These are phyloP conservation scores for Nasua narica DNA, from an alignment of 2,797 vertebrate genomes.

Conservation along the genomic window DNA sequence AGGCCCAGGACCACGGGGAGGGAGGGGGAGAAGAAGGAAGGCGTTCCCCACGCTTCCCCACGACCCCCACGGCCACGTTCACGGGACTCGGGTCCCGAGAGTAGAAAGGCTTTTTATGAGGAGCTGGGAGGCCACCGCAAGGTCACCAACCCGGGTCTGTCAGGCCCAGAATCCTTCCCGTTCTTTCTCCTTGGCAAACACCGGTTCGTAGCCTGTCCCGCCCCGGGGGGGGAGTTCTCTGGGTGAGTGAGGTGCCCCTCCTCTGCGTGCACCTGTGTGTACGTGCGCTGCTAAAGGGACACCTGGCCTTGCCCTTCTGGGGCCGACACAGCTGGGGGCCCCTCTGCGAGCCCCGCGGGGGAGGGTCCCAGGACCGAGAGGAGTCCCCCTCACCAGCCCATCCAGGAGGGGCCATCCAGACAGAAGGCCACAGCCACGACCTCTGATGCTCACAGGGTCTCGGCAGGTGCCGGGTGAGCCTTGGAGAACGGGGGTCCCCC, in stretches of 20 bases:
- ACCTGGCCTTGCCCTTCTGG: not conserved
- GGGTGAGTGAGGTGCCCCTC: not conserved
- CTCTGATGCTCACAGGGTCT: not conserved
- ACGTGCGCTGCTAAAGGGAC: not conserved
- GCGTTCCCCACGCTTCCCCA: not conserved
- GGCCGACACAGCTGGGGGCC: not conserved
- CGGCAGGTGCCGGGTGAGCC: not conserved
- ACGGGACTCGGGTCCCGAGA: not conserved
- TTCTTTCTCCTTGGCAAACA: not conserved
- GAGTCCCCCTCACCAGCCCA: not conserved
- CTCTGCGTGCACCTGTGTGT: not conserved
- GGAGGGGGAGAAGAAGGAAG: not conserved
- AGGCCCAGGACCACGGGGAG: not conserved
- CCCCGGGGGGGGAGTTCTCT: not conserved
- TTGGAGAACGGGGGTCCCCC: no score
- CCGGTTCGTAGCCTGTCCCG: not conserved
- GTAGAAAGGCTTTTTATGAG: not conserved
- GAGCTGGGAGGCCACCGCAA: not conserved
- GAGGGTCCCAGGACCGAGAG: not conserved
- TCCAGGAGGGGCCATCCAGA: not conserved
- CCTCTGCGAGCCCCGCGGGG: not conserved
- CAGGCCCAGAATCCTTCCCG: not conserved
- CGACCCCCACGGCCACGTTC: not conserved
- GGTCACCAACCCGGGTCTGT: not conserved
- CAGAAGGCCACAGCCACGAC: not conserved